These are phyloP conservation scores for Barypeithes pellucidus DNA, from an alignment of 2,888 invertebrate genomes.

Conservation along the genomic window DNA sequence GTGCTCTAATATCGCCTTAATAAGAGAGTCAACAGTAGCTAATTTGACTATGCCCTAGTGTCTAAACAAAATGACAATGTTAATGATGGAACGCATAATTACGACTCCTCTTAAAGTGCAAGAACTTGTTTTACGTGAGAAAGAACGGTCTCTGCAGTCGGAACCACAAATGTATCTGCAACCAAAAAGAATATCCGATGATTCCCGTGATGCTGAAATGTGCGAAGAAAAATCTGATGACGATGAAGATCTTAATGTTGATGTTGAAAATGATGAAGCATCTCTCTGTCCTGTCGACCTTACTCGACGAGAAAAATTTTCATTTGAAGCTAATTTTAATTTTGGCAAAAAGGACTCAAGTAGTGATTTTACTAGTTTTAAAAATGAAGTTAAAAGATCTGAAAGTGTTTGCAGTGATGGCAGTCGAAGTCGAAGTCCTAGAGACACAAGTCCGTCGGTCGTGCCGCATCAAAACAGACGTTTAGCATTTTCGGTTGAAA, in stretches of 20 bases:
- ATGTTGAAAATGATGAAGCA: constrained; percentile 70
- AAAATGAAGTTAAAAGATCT: constrained; percentile 65
- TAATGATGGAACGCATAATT: constrained; percentile 70
- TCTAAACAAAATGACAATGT: constrained; percentile 69
- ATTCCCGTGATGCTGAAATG: constrained; percentile 64
- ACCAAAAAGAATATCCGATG: constrained; percentile 67
- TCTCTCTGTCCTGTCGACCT: constrained; percentile 70
- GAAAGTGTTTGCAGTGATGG: constrained; percentile 72
- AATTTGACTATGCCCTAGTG: constrained; percentile 55
- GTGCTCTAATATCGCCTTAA: constrained; percentile 50
- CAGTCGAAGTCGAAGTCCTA: constrained; percentile 68
- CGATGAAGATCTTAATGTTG: constrained; percentile 69
- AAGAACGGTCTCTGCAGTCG: constrained; percentile 60
- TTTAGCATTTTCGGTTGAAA: constrained; percentile 92
- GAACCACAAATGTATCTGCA: constrained; percentile 65
- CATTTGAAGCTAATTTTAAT: constrained; percentile 63
- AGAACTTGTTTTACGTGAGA: constrained; percentile 57
- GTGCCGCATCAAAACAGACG: constrained; percentile 77
- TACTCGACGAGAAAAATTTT: constrained; percentile 68
- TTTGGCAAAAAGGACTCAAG: constrained; percentile 60
- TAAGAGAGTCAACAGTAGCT: constrained; percentile 55
- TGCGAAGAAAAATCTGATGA: constrained; percentile 64
- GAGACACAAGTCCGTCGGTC: constrained; percentile 67
- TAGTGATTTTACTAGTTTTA: constrained; percentile 60
- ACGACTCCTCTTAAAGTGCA: constrained; percentile 56